phyloP scores from a whole-genome alignment of 2,113 vertebrate species.

The Vireo altiloquus region DNA sequence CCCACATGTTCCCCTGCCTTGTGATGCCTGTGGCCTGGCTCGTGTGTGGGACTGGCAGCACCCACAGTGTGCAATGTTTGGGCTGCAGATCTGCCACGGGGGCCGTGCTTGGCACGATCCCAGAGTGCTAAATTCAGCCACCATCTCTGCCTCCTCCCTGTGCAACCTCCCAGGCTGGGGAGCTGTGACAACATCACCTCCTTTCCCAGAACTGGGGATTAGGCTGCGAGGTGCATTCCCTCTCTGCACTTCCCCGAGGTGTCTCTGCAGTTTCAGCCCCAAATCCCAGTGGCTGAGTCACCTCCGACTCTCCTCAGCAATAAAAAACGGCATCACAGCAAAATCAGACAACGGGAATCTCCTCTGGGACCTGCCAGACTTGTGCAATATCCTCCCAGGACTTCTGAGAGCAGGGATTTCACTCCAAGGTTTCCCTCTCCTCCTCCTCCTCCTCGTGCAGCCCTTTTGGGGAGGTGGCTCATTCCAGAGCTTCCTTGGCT shows the following conservation, averaged over 20 bases:
- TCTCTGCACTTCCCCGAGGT: accelerated
- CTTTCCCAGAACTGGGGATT: neutral
- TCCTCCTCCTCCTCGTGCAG: accelerated
- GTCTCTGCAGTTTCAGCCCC: neutral
- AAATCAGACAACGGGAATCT: neutral
- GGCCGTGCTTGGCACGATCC: accelerated
- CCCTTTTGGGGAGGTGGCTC: neutral
- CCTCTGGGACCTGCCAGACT: neutral
- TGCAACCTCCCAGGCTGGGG: neutral
- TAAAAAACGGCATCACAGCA: neutral
- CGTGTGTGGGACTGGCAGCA: neutral
- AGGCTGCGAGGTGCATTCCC: neutral
- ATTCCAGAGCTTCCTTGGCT: neutral
- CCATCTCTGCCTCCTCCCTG: neutral
- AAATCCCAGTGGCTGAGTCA: accelerated
- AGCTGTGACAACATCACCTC: accelerated
- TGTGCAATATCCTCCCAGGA: neutral
- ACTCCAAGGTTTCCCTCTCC: too few relatives aligned
- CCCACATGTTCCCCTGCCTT: accelerated
- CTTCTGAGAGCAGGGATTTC: neutral
- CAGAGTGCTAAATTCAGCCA: neutral
- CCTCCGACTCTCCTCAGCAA: neutral
- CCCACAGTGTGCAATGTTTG: accelerated
- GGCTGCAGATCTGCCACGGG: neutral
- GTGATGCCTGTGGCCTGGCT: neutral